A percentile compares a stretch with the other conserved stretches of the same genome.
phyloP scores from a whole-genome alignment of 2,888 invertebrate species.

The Julus scanicus region DNA sequence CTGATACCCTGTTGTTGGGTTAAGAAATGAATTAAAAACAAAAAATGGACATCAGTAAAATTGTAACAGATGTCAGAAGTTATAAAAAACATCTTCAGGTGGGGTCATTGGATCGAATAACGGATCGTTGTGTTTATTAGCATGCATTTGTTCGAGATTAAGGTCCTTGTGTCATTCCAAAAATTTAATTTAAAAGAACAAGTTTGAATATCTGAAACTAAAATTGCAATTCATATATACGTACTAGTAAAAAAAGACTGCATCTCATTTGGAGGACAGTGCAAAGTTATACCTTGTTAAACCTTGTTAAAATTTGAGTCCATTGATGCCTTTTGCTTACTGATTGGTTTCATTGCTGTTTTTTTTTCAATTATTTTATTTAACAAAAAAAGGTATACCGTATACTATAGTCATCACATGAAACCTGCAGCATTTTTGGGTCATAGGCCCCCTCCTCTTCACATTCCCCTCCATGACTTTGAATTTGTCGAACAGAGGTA shows the following conservation, averaged over 20 bases:
- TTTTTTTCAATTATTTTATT: too few relatives aligned
- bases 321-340: too few relatives aligned
- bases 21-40: neutral
- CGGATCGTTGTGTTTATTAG: neutral
- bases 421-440: neutral
- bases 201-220: neutral
- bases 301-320: too few relatives aligned
- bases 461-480: neutral
- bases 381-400: neutral
- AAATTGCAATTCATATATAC: neutral
- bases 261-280: too few relatives aligned
- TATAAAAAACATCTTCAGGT: neutral
- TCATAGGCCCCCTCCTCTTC: constrained; percentile 1
- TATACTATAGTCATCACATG: neutral
- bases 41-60: neutral
- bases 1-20: constrained; percentile 42
- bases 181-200: neutral
- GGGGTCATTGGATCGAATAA: neutral
- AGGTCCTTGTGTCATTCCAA: neutral
- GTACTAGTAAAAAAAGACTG: too few relatives aligned
- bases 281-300: too few relatives aligned
- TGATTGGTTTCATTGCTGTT: too few relatives aligned
- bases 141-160: neutral
- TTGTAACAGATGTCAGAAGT: constrained; percentile 10
- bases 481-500: neutral